Evolutionary conservation across 2,113 vertebrate genomes (phyloP), one percentile per base, ranked within the genome.

Genomic region (Boulengeromyrus knoepffleri): DNA sequence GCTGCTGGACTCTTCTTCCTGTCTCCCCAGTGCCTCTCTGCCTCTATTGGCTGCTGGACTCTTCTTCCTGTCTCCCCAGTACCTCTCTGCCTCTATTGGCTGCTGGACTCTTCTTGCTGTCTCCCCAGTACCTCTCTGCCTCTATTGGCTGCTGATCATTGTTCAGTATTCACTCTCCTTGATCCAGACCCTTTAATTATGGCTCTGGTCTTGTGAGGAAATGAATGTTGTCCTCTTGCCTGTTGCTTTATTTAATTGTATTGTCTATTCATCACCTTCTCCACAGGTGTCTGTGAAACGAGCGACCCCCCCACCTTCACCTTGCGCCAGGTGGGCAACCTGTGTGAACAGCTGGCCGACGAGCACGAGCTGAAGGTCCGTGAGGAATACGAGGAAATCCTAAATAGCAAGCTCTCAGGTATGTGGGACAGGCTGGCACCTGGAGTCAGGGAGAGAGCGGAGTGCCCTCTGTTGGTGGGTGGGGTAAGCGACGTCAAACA

Each of bases 371-470:
- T 97, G 93, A 97, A 97, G 94, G 97, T 98, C 92, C 96, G 97
- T 88, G 97, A 98, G 95, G 97, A 98, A 91, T 98, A 98, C 45
- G 97, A 98, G 95, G 97, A 98, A 92, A 97, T 97, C 93, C 96
- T 98, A 90, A 97, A 97, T 94, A 97, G 96, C 95, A 98, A 98
- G 94, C 96, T 98, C 89, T 97, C 97, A 97, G 97, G 97, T 98
- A 95, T 90, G 62, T 70, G 62, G 62, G 27, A 70, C 62, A 70
- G 62, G 27, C 27, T 13, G 62, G 3, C 62, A 27, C n/a, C 62
- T 31, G 62, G n/a, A 70, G 62, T 31, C 27, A 31, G 9, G 62
- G n/a, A n/a, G n/a, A 12, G 62, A 66, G n/a, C 1, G 62, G 62
- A 70, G 62, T 27, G n/a, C 62, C 62, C 62, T 70, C n/a, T 70